Percentiles rank a stretch among this genome's conserved stretches.
Evolutionary conservation across 2,113 vertebrate genomes (phyloP).

Genomic region (Lophius piscatorius): DNA sequence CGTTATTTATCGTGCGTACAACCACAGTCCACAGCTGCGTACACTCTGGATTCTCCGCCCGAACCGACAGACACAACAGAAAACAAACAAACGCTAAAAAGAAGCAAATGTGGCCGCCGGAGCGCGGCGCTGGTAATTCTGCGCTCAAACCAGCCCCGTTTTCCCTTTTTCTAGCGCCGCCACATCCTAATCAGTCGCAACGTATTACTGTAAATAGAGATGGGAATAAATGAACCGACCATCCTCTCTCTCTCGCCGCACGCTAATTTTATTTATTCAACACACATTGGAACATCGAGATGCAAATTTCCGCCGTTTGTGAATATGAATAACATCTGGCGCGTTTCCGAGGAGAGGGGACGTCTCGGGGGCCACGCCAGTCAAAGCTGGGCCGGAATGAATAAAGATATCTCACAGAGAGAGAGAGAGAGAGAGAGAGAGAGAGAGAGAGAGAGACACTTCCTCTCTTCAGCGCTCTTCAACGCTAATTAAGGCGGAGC

Average conservation of each 20-base stretch:
- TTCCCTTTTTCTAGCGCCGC: slow-evolving; percentile 9
- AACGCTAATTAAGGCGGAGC: slow-evolving; percentile 68
- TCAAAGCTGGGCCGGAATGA: slow-evolving; percentile 72
- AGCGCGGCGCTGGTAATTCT: slow-evolving; percentile 31
- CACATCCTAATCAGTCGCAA: slow-evolving; percentile 39
- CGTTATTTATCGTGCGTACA: slow-evolving; percentile 61
- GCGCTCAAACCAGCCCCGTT: slow-evolving; percentile 9
- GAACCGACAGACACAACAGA: slow-evolving; percentile 55
- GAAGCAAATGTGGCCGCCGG: slow-evolving; percentile 63
- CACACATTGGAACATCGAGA: slow-evolving; percentile 49
- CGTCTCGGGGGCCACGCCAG: slow-evolving; percentile 73
- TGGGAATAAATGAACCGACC: too few species aligned
- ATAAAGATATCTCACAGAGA: slow-evolving; percentile 76
- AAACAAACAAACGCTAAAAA: slow-evolving; percentile 55
- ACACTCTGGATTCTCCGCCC: slow-evolving; percentile 58
- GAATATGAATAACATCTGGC: slow-evolving; percentile 79
- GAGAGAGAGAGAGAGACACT: slow-evolving; percentile 44
- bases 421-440: too few species aligned
- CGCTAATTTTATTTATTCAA: slow-evolving; percentile 48
- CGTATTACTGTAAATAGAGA: too few species aligned
- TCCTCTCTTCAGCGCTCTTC: slow-evolving; percentile 51
- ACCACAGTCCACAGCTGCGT: slow-evolving; percentile 65
- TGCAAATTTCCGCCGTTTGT: slow-evolving; percentile 72
- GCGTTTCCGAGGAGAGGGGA: slow-evolving; percentile 56
- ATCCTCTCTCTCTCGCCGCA: slow-evolving; percentile 25